Evolutionary conservation across 2,888 invertebrate species (phyloP).

Genomic region (Lasioglossum oenotherae): DNA sequence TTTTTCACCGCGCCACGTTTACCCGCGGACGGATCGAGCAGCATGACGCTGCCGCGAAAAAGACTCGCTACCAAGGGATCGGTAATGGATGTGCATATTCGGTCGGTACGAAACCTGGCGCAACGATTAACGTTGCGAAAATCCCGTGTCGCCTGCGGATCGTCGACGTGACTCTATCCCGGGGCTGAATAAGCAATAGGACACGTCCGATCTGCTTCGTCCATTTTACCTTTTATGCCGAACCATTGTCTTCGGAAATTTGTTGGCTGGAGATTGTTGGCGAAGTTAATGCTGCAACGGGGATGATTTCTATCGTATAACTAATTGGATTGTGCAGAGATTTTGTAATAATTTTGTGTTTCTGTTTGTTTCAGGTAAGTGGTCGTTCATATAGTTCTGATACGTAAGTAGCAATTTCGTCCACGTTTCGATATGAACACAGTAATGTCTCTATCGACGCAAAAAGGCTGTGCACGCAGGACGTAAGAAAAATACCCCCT

Average conservation of each 20-base stretch:
- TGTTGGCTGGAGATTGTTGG: slow-evolving; percentile 18
- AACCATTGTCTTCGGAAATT: slow-evolving; percentile 45
- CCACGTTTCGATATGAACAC: not conserved
- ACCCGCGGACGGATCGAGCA: slow-evolving; percentile 14
- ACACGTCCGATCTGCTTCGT: slow-evolving; percentile 39
- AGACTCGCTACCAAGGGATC: slow-evolving; percentile 24
- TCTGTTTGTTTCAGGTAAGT: slow-evolving; percentile 11
- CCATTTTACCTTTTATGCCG: slow-evolving; percentile 15
- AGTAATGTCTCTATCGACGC: no score
- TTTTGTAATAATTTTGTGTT: not conserved
- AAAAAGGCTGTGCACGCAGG: no score
- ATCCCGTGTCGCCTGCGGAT: slow-evolving; percentile 47
- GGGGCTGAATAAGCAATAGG: slow-evolving; percentile 46
- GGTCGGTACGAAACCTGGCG: slow-evolving; percentile 40
- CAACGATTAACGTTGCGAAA: slow-evolving; percentile 69
- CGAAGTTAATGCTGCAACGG: not conserved
- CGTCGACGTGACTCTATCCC: slow-evolving; percentile 56
- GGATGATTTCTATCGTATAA: not conserved
- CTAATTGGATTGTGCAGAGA: not conserved
- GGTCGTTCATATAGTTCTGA: not conserved
- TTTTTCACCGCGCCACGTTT: slow-evolving; percentile 36
- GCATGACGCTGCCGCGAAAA: slow-evolving; percentile 10
- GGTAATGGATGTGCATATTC: slow-evolving; percentile 58
- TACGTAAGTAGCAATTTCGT: not conserved
- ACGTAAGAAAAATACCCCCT: no score